Percentiles rank a stretch among this genome's conserved stretches.
phyloP scores from a whole-genome alignment of 1,140 invertebrate species.

The Pseudomyrmex cubaensis region DNA sequence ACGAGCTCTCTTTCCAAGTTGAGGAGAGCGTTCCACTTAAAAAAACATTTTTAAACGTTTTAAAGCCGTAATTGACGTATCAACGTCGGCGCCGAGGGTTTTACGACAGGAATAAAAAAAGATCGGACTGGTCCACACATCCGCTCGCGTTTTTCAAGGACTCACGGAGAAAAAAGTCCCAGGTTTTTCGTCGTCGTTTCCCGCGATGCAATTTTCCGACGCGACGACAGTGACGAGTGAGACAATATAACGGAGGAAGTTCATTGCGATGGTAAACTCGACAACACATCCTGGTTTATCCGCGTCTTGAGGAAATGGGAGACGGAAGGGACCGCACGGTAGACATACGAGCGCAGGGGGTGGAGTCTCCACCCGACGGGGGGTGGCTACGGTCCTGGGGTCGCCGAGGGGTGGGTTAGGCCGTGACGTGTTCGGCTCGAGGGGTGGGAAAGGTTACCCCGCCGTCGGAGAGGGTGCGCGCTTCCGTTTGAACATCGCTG shows the following conservation, averaged over 20 bases:
- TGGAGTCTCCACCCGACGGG: slow-evolving; percentile 66
- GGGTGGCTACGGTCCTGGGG: slow-evolving; percentile 68
- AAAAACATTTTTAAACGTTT: slow-evolving; percentile 20
- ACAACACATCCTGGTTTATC: slow-evolving; percentile 65
- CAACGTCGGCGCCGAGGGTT: background rate
- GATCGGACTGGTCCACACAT: background rate
- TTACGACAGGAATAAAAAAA: slow-evolving; percentile 27
- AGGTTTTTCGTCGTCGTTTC: background rate
- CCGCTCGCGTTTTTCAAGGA: background rate
- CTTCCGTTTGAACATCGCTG: slow-evolving; percentile 76
- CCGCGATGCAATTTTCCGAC: slow-evolving; percentile 14
- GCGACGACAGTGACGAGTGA: slow-evolving; percentile 36
- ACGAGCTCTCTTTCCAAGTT: background rate
- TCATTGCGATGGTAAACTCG: slow-evolving; percentile 57
- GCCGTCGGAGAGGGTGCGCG: slow-evolving; percentile 76
- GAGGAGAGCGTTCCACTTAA: no score
- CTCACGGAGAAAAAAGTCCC: background rate
- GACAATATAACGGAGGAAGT: slow-evolving; percentile 63
- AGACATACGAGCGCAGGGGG: slow-evolving; percentile 52
- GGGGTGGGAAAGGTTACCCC: slow-evolving; percentile 61
- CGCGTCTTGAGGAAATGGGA: slow-evolving; percentile 43
- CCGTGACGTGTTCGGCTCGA: slow-evolving; percentile 48
- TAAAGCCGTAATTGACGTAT: slow-evolving; percentile 7
- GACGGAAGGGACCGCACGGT: slow-evolving; percentile 25
- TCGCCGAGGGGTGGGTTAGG: slow-evolving; percentile 65